Percentiles rank a stretch among this genome's conserved stretches.
Conservation (phyloP, 1,140 invertebrate genomes). For the Notospermus geniculatus region DNA sequence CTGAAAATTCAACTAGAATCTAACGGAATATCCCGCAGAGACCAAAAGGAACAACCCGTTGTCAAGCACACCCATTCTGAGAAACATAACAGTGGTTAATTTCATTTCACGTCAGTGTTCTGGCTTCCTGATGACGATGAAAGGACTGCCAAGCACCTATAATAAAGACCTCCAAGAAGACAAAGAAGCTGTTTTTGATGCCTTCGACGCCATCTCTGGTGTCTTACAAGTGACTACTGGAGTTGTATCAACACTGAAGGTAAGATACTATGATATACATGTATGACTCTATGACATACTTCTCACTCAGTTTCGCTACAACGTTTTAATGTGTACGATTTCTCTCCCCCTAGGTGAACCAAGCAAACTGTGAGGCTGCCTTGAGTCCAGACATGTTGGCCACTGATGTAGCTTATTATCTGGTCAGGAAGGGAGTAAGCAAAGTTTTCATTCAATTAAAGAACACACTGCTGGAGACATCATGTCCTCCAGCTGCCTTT, state of each 20-base stretch:
- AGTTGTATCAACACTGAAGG: slow-evolving; percentile 65
- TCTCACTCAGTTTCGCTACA: too few species aligned
- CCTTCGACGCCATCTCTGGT: slow-evolving; percentile 42
- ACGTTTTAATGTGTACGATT: too few species aligned
- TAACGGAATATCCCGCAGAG: too few species aligned
- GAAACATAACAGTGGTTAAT: too few species aligned
- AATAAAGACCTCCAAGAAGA: slow-evolving; percentile 84
- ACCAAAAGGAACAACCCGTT: too few species aligned
- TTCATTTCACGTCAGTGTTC: slow-evolving; percentile 56
- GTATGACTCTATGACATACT: too few species aligned
- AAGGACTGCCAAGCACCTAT: slow-evolving; percentile 78
- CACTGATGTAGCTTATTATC: slow-evolving; percentile 77
- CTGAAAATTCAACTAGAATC: too few species aligned
- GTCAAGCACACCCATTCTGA: too few species aligned
- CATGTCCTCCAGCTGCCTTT: too few species aligned
- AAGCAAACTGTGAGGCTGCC: slow-evolving; percentile 59
- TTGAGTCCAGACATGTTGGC: slow-evolving; percentile 75
- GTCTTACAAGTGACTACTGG: slow-evolving; percentile 66
- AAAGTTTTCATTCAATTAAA: too few species aligned
- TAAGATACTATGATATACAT: too few species aligned
- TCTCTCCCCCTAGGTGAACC: slow-evolving; percentile 58
- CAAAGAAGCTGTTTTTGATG: slow-evolving; percentile 74
- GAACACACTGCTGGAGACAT: too few species aligned
- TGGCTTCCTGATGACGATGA: slow-evolving; percentile 71
- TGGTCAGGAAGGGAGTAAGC: slow-evolving; percentile 72